phyloP scores from a whole-genome alignment of 2,888 invertebrate species.

The Netelia fuscicornis region DNA sequence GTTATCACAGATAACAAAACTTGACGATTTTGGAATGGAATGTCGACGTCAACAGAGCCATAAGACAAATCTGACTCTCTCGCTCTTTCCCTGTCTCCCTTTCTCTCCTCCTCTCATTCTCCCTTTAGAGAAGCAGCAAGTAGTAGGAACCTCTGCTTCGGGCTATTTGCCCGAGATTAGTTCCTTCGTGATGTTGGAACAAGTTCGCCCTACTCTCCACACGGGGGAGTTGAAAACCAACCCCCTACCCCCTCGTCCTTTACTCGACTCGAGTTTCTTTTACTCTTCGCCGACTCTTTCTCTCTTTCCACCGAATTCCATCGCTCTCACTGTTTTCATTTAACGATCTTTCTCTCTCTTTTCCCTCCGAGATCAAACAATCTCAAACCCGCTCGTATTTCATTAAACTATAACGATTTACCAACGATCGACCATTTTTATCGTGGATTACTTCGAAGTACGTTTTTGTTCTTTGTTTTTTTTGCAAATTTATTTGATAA shows the following conservation, averaged over 20 bases:
- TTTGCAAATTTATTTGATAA: too few species aligned
- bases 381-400: background rate
- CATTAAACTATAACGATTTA: too few species aligned
- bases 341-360: too few species aligned
- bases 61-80: constrained; percentile 32
- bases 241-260: too few species aligned
- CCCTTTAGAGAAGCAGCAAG: background rate
- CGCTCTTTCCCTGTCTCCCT: too few species aligned
- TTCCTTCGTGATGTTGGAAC: background rate
- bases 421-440: too few species aligned
- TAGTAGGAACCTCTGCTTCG: too few species aligned
- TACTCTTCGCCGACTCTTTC: background rate
- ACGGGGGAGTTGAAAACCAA: background rate
- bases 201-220: background rate
- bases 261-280: background rate
- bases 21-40: background rate
- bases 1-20: background rate
- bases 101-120: background rate
- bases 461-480: too few species aligned
- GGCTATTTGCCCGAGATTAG: constrained; percentile 43
- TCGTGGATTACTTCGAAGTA: too few species aligned
- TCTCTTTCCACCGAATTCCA: background rate
- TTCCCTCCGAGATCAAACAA: background rate
- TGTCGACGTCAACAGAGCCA: background rate
- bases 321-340: too few species aligned